Percentiles rank a stretch among this genome's conserved stretches.
Evolutionary conservation across 2,888 invertebrate species (phyloP).

Genomic region (Dioctria linearis): DNA sequence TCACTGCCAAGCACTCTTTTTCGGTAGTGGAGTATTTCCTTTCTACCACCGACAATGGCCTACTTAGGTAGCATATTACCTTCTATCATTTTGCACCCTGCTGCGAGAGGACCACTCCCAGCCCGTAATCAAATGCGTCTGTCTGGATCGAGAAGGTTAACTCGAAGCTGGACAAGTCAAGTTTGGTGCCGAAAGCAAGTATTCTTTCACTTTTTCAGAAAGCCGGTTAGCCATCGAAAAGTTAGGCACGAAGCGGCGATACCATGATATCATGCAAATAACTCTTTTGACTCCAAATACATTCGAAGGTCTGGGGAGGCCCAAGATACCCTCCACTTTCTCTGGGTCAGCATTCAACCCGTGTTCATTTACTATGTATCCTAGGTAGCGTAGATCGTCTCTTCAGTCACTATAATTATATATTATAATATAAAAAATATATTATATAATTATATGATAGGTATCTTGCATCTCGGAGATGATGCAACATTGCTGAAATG

Average conservation of each 20-base stretch:
- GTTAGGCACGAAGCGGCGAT: background rate
- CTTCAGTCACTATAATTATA: too few relatives aligned
- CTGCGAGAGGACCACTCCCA: background rate
- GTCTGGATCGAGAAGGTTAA: background rate
- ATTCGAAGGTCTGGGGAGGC: too few relatives aligned
- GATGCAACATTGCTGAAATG: too few relatives aligned
- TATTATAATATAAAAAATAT: too few relatives aligned
- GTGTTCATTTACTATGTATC: too few relatives aligned
- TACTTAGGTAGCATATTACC: background rate
- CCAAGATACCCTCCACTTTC: too few relatives aligned
- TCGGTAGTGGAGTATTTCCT: background rate
- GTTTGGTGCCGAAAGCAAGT: background rate
- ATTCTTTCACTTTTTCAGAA: background rate
- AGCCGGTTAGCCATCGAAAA: background rate
- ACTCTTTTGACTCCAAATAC: background rate
- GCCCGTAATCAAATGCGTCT: background rate
- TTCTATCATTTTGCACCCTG: background rate
- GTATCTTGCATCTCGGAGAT: too few relatives aligned
- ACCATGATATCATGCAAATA: background rate
- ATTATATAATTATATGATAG: too few relatives aligned
- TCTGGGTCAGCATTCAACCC: too few relatives aligned
- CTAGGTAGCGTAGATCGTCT: too few relatives aligned
- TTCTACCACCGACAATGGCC: background rate
- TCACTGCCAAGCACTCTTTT: background rate
- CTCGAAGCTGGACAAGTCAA: background rate